Conservation (phyloP, 1,140 invertebrate species). For the Macrobrachium rosenbergii region DNA sequence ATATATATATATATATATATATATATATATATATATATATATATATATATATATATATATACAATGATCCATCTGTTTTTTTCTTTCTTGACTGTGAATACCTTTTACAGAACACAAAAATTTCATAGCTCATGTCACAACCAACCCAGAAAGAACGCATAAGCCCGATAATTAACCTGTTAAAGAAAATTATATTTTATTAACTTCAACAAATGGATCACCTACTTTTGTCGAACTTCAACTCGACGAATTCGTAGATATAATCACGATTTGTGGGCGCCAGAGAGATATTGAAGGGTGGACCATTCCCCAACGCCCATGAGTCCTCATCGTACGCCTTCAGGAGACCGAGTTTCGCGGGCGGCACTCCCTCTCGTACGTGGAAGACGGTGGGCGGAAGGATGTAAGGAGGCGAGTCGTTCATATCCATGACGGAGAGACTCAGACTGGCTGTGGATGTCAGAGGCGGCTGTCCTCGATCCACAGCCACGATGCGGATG, state of each 20-base stretch:
- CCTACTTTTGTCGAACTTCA: slow-evolving; percentile 2
- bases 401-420: slow-evolving; percentile 35
- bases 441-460: slow-evolving; percentile 59
- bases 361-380: not conserved
- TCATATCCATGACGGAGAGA: slow-evolving; percentile 57
- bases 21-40: not conserved
- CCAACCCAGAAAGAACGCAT: too few relatives aligned
- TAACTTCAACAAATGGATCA: not conserved
- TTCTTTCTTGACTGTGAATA: too few relatives aligned
- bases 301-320: slow-evolving; percentile 4
- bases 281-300: slow-evolving; percentile 3
- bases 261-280: not conserved
- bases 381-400: slow-evolving; percentile 13
- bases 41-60: not conserved
- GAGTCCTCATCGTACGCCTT: not conserved
- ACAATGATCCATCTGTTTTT: not conserved
- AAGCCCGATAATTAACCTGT: not conserved
- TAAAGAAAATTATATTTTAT: too few relatives aligned
- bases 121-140: too few relatives aligned
- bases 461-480: slow-evolving; percentile 58
- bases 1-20: slow-evolving; percentile 13
- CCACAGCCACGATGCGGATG: slow-evolving; percentile 44
- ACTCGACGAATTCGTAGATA: not conserved
- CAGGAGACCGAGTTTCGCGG: not conserved
- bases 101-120: too few relatives aligned